Conservation (phyloP, 2,797 vertebrate species). For the Thunnus albacares region DNA sequence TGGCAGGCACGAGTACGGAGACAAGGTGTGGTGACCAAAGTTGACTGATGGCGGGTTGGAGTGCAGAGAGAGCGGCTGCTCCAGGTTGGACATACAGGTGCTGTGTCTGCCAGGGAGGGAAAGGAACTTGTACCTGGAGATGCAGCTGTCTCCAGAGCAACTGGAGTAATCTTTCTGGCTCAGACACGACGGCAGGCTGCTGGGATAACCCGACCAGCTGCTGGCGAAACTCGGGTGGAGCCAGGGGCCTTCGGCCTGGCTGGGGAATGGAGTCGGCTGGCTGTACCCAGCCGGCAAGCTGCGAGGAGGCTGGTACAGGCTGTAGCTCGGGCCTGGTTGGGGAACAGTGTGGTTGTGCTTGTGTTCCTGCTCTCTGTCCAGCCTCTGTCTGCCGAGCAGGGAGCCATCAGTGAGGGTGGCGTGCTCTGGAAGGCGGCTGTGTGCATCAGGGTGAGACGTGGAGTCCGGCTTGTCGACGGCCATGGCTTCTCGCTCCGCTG, state of each 20-base stretch:
- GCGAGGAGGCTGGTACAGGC: constrained; percentile 63
- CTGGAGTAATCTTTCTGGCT: constrained; percentile 66
- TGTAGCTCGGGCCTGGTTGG: constrained; percentile 52
- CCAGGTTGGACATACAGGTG: constrained; percentile 72
- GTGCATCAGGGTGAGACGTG: not conserved
- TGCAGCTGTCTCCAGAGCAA: constrained; percentile 62
- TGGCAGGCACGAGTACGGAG: constrained; percentile 72
- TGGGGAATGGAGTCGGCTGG: constrained; percentile 84
- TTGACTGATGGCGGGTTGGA: constrained; percentile 77
- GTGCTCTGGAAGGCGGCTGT: not conserved
- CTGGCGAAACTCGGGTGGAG: constrained; percentile 72
- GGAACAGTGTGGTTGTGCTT: constrained; percentile 9
- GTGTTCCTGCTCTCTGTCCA: constrained; percentile 14
- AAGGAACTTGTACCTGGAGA: constrained; percentile 64
- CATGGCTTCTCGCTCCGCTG: constrained; percentile 35
- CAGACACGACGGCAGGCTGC: constrained; percentile 70
- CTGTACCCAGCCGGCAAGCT: constrained; percentile 65
- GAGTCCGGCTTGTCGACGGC: not conserved
- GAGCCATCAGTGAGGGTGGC: constrained; percentile 7
- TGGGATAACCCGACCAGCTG: constrained; percentile 75
- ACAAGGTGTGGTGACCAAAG: constrained; percentile 70
- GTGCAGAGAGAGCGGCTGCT: constrained; percentile 84
- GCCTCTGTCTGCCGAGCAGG: constrained; percentile 19
- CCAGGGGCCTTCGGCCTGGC: constrained; percentile 71
- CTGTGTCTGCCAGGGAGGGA: constrained; percentile 68